Percentiles rank a stretch among this genome's conserved stretches.
Conservation (phyloP, 2,113 vertebrate genomes). For the Campylorhamphus procurvoides region DNA sequence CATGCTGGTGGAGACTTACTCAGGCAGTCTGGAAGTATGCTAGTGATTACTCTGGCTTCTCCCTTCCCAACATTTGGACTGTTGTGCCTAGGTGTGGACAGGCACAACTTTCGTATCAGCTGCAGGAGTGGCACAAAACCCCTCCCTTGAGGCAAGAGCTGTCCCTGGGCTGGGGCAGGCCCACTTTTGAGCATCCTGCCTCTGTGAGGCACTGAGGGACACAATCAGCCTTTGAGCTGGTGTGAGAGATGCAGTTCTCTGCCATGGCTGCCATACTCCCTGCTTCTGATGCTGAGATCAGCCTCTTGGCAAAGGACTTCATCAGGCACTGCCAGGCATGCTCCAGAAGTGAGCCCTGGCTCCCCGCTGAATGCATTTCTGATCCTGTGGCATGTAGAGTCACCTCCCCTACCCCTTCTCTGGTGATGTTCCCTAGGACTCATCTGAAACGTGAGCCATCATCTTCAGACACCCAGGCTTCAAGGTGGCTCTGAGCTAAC, state of each 20-base stretch:
- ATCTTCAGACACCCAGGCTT: neutral
- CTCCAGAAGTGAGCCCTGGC: neutral
- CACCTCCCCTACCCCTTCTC: neutral
- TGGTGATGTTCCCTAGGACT: neutral
- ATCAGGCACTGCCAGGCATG: neutral
- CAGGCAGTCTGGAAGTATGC: neutral
- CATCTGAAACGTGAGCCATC: neutral
- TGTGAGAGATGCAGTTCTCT: rapidly evolving
- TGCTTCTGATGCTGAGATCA: neutral
- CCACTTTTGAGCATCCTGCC: neutral
- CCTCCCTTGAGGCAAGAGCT: neutral
- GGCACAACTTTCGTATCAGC: neutral
- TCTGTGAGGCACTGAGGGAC: neutral
- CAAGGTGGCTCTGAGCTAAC: neutral
- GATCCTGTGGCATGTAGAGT: neutral
- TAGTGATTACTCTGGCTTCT: neutral
- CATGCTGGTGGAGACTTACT: neutral
- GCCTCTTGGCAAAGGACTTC: neutral
- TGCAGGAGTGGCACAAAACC: neutral
- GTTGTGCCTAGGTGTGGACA: neutral
- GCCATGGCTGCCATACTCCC: neutral
- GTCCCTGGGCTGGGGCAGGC: neutral
- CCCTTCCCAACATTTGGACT: neutral
- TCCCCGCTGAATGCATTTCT: neutral
- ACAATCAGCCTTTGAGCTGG: neutral